Evolutionary conservation across 1,140 invertebrate genomes (phyloP), one percentile per base, ranked within the genome.

Genomic region (Caenorhabditis remanei): DNA sequence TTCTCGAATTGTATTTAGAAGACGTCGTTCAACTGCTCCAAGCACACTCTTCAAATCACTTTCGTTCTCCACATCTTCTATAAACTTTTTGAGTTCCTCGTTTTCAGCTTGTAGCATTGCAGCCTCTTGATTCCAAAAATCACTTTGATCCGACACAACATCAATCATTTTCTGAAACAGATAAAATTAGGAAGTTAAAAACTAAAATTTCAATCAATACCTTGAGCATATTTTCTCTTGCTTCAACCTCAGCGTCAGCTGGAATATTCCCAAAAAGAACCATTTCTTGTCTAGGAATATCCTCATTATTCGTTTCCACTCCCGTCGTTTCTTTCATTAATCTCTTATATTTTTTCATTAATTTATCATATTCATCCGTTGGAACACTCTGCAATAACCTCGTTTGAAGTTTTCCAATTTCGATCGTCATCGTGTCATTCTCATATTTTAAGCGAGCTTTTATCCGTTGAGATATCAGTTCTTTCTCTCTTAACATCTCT

Each of bases 11-110:
- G 87, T 83, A 32, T 88, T 53, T 40, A 88, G 55, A 65, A 88
- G 83, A 55, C 87, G 32, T n/a, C 86, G 71, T 48, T 88, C 85
- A 7, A 88, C 75, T 19, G 85, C 65, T 41, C 87, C 87, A 2
- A 88, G 61, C 24, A 88, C 85, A 43, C 67, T 71, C 55, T 88
- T 88, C 24, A 85, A 75, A 24, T 88, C 87, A 48, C 24, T 83
- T 56, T 88, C 87, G 50, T 88, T 88, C 40, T 88, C 87, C n/a
- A 88, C 56, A 55, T 88, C 87, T 50, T 87, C 87, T n/a, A 88
- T 56, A 55, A 88, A 88, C 21, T 53, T 82, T 75, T 88, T 88
- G 65, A 88, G 82, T 50, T 88, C 87, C 4, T 88, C 87, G 82
- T 85, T 83, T 83, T 88, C 87, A 2, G 43, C 19, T 56, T 87